Conservation (phyloP, 2,113 vertebrate species). For the Zosterops japonicus region DNA sequence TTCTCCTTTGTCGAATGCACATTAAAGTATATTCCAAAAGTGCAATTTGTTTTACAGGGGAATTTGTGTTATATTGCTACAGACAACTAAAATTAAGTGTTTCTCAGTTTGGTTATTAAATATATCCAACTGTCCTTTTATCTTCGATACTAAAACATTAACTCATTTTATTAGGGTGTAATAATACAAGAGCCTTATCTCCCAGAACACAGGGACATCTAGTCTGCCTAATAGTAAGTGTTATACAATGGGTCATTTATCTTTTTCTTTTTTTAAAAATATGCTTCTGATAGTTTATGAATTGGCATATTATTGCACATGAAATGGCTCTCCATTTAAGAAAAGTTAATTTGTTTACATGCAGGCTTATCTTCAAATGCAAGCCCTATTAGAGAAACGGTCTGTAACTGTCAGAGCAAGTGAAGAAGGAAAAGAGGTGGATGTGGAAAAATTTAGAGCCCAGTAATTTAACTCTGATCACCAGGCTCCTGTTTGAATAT, state of each 20-base stretch:
- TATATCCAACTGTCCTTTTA: constrained; percentile 81
- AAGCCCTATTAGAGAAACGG: constrained; percentile 74
- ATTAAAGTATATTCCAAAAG: constrained; percentile 84
- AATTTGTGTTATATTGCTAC: constrained; percentile 81
- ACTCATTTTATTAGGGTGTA: constrained; percentile 79
- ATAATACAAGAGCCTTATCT: constrained; percentile 81
- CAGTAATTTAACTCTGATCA: constrained; percentile 58
- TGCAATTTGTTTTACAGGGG: constrained; percentile 83
- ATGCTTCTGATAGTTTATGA: constrained; percentile 77
- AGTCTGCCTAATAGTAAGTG: constrained; percentile 74
- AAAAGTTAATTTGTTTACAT: constrained; percentile 83
- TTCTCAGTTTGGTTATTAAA: constrained; percentile 83
- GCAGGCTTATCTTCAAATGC: constrained; percentile 78
- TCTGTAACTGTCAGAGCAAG: constrained; percentile 74
- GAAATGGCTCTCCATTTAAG: constrained; percentile 78
- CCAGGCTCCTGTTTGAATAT: neutral
- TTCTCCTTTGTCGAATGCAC: constrained; percentile 85
- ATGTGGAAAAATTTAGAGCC: constrained; percentile 66
- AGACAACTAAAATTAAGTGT: constrained; percentile 82
- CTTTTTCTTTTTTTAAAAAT: constrained; percentile 56
- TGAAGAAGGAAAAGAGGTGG: constrained; percentile 47
- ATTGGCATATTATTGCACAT: constrained; percentile 75
- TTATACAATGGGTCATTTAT: constrained; percentile 77
- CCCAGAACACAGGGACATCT: constrained; percentile 77
- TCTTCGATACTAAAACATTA: constrained; percentile 82